phyloP scores from a whole-genome alignment of 2,113 vertebrate species.

The Nothobranchius furzeri region DNA sequence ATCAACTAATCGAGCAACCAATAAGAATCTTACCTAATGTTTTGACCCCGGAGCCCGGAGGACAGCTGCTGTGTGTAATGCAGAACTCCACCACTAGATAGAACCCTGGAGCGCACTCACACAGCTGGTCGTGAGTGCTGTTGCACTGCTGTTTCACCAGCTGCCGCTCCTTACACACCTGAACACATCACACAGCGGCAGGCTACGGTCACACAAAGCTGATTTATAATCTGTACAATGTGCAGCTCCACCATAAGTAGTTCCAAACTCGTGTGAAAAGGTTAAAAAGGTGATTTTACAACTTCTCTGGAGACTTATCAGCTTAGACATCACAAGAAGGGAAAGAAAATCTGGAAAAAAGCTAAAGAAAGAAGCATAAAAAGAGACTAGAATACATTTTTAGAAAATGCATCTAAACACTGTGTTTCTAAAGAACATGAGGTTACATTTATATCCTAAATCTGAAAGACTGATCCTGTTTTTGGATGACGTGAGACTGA shows the following conservation, averaged over 20 bases:
- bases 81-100: conserved; percentile 94
- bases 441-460: background rate
- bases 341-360: background rate
- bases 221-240: background rate
- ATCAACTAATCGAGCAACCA: too few species aligned
- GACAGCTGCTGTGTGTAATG: conserved; percentile 84
- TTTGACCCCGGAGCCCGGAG: conserved; percentile 81
- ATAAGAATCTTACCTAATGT: conserved; percentile 76
- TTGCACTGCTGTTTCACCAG: conserved; percentile 86
- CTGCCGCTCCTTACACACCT: conserved; percentile 93
- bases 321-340: background rate
- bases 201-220: conserved; percentile 11
- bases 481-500: background rate
- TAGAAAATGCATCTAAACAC: background rate
- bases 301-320: background rate
- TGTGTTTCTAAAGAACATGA: background rate
- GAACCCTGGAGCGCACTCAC: conserved; percentile 86
- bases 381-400: background rate
- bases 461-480: background rate
- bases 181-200: conserved; percentile 30
- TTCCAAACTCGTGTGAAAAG: too few species aligned
- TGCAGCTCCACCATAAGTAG: too few species aligned
- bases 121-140: conserved; percentile 88
- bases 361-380: background rate
- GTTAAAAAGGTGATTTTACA: background rate